These are phyloP conservation scores for Steromphala cineraria DNA, from an alignment of 2,888 invertebrate genomes.

Conservation along the genomic window DNA sequence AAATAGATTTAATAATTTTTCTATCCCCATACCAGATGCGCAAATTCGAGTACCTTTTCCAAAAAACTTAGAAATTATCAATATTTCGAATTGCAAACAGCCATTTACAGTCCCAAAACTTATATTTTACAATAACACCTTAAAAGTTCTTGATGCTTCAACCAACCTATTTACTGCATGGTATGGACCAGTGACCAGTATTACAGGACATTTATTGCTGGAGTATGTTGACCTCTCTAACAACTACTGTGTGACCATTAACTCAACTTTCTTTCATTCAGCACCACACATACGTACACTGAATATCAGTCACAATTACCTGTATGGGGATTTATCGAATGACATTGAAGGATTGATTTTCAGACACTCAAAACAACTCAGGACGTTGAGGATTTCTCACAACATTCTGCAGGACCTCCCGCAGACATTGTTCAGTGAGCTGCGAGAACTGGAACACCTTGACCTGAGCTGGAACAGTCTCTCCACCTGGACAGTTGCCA, in stretches of 20 bases:
- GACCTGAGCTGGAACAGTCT: slow-evolving; percentile 30
- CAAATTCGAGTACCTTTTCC: no score
- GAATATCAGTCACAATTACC: slow-evolving; percentile 26
- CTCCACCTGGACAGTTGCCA: slow-evolving; percentile 18
- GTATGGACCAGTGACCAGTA: slow-evolving; percentile 23
- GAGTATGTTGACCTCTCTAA: slow-evolving; percentile 26
- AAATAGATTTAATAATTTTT: no score
- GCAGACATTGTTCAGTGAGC: slow-evolving; percentile 15
- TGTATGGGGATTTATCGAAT: slow-evolving; percentile 13
- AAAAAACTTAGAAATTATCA: background rate
- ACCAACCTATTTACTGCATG: slow-evolving; percentile 27
- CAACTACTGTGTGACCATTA: slow-evolving; percentile 11
- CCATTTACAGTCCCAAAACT: background rate
- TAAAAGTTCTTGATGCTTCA: slow-evolving; percentile 20
- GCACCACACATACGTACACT: slow-evolving; percentile 12
- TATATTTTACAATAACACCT: background rate
- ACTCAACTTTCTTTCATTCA: background rate
- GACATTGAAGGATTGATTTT: slow-evolving; percentile 27
- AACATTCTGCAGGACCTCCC: slow-evolving; percentile 26
- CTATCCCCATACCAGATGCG: no score
- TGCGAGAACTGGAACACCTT: slow-evolving; percentile 17
- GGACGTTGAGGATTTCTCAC: slow-evolving; percentile 20
- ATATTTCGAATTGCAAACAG: background rate
- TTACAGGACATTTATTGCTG: slow-evolving; percentile 12
- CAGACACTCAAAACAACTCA: background rate